Evolutionary conservation across 2,113 vertebrate genomes (phyloP).

Genomic region (Prunella himalayana): DNA sequence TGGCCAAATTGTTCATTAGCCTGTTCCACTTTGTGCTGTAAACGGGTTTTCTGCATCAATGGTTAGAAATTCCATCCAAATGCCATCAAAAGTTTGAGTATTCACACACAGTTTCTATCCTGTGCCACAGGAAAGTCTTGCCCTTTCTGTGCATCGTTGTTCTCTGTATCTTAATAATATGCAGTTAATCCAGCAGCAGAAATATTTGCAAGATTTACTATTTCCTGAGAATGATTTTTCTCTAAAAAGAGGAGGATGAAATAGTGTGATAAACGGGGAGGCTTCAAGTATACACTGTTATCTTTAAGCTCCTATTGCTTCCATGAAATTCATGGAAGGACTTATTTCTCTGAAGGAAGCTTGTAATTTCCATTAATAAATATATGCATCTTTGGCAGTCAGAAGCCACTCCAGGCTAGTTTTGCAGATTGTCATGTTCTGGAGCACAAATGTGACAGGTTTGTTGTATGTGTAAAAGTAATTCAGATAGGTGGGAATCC

Average conservation of each 20-base stretch:
- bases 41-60: background rate
- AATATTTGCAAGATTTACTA: background rate
- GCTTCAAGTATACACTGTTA: background rate
- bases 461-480: background rate
- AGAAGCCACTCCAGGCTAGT: background rate
- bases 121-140: background rate
- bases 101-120: background rate
- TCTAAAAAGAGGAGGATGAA: background rate
- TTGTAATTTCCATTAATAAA: background rate
- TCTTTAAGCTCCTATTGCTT: background rate
- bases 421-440: background rate
- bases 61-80: background rate
- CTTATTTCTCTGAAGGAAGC: background rate
- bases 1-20: background rate
- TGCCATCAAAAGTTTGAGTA: background rate
- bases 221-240: background rate
- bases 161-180: background rate
- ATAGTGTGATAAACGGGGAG: background rate
- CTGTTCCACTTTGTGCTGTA: background rate
- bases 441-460: background rate
- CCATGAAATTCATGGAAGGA: background rate
- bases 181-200: background rate
- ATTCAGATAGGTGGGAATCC: background rate
- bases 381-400: background rate
- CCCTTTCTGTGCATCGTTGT: background rate